Base-by-base conservation (phyloP, 2,113 vertebrate species). In the Proteles cristata region DNA sequence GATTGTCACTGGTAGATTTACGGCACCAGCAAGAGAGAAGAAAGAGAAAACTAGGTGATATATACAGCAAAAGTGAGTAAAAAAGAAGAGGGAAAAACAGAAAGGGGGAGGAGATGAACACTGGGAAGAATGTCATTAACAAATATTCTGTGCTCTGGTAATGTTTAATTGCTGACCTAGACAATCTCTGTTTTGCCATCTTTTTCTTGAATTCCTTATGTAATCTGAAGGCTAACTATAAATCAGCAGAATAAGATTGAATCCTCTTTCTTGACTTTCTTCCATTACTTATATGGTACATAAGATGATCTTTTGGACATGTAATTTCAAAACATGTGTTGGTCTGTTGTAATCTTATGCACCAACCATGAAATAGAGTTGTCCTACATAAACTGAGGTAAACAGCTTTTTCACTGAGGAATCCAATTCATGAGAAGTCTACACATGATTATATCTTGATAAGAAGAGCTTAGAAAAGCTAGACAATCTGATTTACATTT, bases 381-480 rank as follows among this genome's bases (percentile, higher is more conserved):
- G 82, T 69, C 45, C 35, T 63, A 33, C 19, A 21, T 93, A 91
- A 66, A 89, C n/a, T 80, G 63, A 71, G 48, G 28, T 88, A 91
- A 96, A 68, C 82, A 28, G 69, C 82, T 87, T 92, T 55, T 43
- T 96, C 92, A 68, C 58, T 65, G 28, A 96, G 66, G 89, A 83
- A 53, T 85, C 43, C 11, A 77, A 45, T 65, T 82, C 55, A 61
- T 31, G 33, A 76, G 53, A 25, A 80, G 66, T 95, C 92, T 81
- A 69, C 17, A 66, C 43, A 58, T 65, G 88, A 94, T 90, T 87
- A 4, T 94, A 76, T 96, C 74, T 92, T 80, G 74, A 33, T 96
- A 76, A 94, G 55, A 88, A 89, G 31, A 77, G n/a, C 84, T 90
- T 84, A 66, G 71, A 84, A 88, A 86, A 45, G 88, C 83, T 74